Base-by-base conservation (phyloP, 2,888 invertebrate species). In the Dysmachus trigonus region DNA sequence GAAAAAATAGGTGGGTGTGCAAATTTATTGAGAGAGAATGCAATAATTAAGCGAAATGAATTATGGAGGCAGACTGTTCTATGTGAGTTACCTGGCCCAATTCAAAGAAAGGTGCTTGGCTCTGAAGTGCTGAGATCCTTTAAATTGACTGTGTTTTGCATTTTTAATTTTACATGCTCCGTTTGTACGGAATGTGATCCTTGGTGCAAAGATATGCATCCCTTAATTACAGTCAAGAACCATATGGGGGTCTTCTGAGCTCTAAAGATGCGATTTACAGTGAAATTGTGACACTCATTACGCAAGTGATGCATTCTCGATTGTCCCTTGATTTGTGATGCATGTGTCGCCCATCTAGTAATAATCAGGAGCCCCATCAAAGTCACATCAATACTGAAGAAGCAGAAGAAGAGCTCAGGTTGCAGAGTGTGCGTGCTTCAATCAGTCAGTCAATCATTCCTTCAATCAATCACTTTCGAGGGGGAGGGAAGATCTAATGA, bases 361-460 rank as follows among this genome's bases (percentile, higher is more conserved):
- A 41, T 73, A 33, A 73, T 73, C 73, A 27, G 33, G 47, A 35
- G 38, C n/a, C 47, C 38, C 18, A 41, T 41, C 38, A 77, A 27
- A 38, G 41, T 27, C 35, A 77, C 77, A 77, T 77, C 35, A 38
- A 77, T 35, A 35, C 76, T 38, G 13, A 22, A 30, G 18, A 41
- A 38, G 38, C 76, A 18, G 13, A 22, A 30, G 18, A 41, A 38
- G 38, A 27, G 51, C 31, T 15, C 30, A 8, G 53, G 31, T 30
- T 30, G n/a, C 79, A 62, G 62, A 27, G 62, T 22, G 35, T 79
- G 47, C 51, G 79, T 79, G 79, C 35, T 73, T 41, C 84, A 84
- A 84, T 84, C 84, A 73, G 47, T 84, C 84, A 84, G 84, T 84
- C 72, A 84, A 84, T 84, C 71, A 84, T 84, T 72, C 35, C 84